phyloP scores from a whole-genome alignment of 2,888 invertebrate species.

The Calliopum simillimum region DNA sequence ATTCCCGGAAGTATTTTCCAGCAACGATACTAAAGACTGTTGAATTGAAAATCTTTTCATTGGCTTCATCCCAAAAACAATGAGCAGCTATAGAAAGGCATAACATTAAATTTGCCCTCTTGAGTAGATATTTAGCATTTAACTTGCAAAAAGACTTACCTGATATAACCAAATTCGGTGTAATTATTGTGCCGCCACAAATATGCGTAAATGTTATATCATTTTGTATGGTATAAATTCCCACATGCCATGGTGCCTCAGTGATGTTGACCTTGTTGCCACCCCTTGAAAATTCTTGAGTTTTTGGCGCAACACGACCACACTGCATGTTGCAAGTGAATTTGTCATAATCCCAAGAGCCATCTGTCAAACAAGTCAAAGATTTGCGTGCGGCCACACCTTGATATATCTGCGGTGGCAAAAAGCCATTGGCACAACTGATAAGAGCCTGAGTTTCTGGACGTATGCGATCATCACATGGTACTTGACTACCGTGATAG shows the following conservation, averaged over 20 bases:
- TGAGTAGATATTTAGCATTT: too few relatives aligned
- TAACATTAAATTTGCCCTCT: too few relatives aligned
- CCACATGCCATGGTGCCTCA: constrained; percentile 47
- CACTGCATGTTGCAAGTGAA: constrained; percentile 16
- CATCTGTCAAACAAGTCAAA: constrained; percentile 12
- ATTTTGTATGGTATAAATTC: constrained; percentile 36
- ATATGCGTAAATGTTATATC: constrained; percentile 29
- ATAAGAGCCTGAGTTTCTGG: constrained; percentile 28
- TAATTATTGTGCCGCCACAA: constrained; percentile 48
- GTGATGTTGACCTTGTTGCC: constrained; percentile 37
- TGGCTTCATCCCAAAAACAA: constrained; percentile 49
- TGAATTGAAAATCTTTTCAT: constrained; percentile 22
- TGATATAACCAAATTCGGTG: constrained; percentile 44
- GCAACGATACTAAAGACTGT: constrained; percentile 43
- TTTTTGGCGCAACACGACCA: constrained; percentile 11
- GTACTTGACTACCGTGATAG: not conserved
- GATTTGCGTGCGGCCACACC: too few relatives aligned
- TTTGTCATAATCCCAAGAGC: constrained; percentile 9
- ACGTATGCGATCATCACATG: constrained; percentile 22
- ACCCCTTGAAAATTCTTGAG: constrained; percentile 37
- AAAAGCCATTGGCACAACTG: constrained; percentile 31
- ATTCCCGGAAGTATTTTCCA: constrained; percentile 45
- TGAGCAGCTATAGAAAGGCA: constrained; percentile 47
- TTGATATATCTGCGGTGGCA: not conserved
- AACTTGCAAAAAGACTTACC: not conserved